A percentile compares a stretch with the other conserved stretches of the same genome.
phyloP scores from a whole-genome alignment of 2,797 vertebrate genomes.

The Steatocranus sp. region DNA sequence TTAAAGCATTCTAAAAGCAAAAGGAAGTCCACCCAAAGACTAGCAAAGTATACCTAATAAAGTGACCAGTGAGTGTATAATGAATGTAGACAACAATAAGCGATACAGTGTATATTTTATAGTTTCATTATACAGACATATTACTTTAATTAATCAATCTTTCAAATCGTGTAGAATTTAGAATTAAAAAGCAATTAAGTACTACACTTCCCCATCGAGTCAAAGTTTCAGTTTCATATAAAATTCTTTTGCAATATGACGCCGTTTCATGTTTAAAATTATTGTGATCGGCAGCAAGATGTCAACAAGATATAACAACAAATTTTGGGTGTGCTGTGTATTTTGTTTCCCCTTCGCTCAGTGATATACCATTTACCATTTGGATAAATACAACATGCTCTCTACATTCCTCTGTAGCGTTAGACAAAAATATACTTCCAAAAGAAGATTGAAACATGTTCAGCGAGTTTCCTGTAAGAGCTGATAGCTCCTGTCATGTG shows the following conservation, averaged over 20 bases:
- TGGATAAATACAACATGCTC: background rate
- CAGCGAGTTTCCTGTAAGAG: background rate
- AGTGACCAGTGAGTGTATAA: background rate
- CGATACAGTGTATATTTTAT: background rate
- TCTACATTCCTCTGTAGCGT: background rate
- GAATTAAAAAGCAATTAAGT: background rate
- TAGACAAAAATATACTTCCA: constrained; percentile 28
- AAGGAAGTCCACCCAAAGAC: background rate
- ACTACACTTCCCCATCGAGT: background rate
- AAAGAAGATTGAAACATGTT: background rate
- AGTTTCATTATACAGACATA: background rate
- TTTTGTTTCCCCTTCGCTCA: background rate
- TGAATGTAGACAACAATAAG: background rate
- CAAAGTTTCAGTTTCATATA: background rate
- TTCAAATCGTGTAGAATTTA: background rate
- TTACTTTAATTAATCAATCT: background rate
- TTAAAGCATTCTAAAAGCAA: background rate
- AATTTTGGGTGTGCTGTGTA: background rate
- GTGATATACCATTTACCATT: background rate
- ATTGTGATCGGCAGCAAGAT: background rate
- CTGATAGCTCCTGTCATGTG: background rate
- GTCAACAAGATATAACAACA: background rate
- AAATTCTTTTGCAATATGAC: background rate
- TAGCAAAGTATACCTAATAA: background rate
- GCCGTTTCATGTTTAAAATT: background rate